A percentile compares a stretch with the other conserved stretches of the same genome.
Conservation (phyloP, 2,888 invertebrate genomes). For the Mythimna lalbum region DNA sequence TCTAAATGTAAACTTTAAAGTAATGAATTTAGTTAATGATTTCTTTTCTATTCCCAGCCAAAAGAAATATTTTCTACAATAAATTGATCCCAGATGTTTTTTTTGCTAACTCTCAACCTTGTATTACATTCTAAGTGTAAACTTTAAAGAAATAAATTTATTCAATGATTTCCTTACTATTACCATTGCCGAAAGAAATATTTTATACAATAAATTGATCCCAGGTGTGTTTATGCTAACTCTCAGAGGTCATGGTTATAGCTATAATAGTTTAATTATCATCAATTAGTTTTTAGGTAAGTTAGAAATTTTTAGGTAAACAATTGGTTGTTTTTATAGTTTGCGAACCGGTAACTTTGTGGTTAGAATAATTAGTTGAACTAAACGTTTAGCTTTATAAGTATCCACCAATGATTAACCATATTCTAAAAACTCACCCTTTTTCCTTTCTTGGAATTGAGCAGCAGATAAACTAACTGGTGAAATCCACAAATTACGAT, state of each 20-base stretch:
- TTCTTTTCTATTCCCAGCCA: conserved; percentile 35
- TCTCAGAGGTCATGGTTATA: not conserved
- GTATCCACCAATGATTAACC: too few species aligned
- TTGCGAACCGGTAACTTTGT: not conserved
- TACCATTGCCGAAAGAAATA: not conserved
- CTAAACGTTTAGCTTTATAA: too few species aligned
- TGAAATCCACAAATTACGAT: too few species aligned
- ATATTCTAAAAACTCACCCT: too few species aligned
- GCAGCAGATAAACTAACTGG: too few species aligned
- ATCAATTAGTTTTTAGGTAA: conserved; percentile 13
- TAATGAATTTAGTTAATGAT: conserved; percentile 30
- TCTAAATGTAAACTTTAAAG: conserved; percentile 14
- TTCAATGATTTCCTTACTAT: too few species aligned
- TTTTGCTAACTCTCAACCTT: too few species aligned
- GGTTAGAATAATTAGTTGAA: not conserved
- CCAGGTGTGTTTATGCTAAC: conserved; percentile 5
- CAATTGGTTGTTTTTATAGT: not conserved
- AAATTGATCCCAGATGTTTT: conserved; percentile 1
- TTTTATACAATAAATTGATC: not conserved
- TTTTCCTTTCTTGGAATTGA: too few species aligned
- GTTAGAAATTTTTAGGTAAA: conserved; percentile 1
- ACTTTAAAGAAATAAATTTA: too few species aligned
- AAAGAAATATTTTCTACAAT: not conserved
- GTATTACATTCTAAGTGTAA: too few species aligned
- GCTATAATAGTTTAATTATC: not conserved